Evolutionary conservation across 2,888 invertebrate species (phyloP), one percentile per base, ranked within the genome.

Genomic region (Pherbina coryleti): DNA sequence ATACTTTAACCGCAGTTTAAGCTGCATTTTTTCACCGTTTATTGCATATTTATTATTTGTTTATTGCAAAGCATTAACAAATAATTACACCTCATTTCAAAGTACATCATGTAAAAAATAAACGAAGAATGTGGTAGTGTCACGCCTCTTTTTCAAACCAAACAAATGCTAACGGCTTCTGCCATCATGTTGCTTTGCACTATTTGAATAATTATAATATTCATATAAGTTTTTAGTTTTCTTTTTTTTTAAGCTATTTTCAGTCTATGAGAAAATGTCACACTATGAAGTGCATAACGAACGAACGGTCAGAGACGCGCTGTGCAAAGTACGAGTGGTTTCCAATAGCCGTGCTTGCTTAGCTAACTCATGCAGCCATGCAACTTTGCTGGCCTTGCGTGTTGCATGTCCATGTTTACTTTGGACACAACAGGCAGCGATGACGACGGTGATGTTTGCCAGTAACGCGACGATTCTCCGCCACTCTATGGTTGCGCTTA

Each of bases 31-130:
- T 28, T 11, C 8, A 28, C 11, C 60, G 28, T 28, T 28, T 62
- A 44, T 75, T 34, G 72, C 72, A 73, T 75, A 79, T 80, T 78
- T 77, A 81, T 78, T 78, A 79, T 79, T 81, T 76, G 81, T 79
- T 79, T 77, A 81, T 79, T 79, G 79, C 67, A 64, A 76, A 77
- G 76, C 79, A 77, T 81, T 79, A 76, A 71, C 79, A 76, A 79
- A 79, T 76, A 76, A 76, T 76, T 75, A 77, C 69, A 17, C 67
- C 66, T 49, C 67, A 53, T 53, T 75, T 28, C 51, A 53, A 49
- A 49, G 34, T 25, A 25, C 7, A 37, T 51, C 44, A 44, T n/a
- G n/a, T n/a, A 71, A 66, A 74, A 57, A 64, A 51, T 67, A 73
- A 51, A 37, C 28, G 44, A 25, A 28, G 49, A 69, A 69, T 73